Conservation (phyloP, 64 coral and sea anemone species). For the Platygyra sinensis region DNA sequence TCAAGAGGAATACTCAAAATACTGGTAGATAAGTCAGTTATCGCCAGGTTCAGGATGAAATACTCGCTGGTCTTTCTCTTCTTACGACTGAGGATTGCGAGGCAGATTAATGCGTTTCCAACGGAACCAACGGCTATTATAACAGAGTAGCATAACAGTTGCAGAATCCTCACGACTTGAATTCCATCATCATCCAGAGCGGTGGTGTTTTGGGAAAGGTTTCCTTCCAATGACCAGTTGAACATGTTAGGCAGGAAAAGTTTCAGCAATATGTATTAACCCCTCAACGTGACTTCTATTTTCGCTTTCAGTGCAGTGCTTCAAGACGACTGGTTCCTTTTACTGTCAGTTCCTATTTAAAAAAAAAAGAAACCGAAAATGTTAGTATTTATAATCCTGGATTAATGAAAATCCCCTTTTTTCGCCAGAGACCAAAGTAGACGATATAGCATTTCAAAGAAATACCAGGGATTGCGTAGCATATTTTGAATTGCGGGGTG, state of each 20-base stretch:
- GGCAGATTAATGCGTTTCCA: slow-evolving; percentile 78
- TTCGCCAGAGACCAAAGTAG: too few species aligned
- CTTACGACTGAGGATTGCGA: slow-evolving; percentile 51
- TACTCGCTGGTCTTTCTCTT: slow-evolving; percentile 80
- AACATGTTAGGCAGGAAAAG: background rate
- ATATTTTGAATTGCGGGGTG: too few species aligned
- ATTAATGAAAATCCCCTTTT: too few species aligned
- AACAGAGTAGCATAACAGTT: slow-evolving; percentile 44
- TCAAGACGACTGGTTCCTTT: too few species aligned
- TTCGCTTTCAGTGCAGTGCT: background rate
- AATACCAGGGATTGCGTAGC: too few species aligned
- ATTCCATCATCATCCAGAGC: background rate
- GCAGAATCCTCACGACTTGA: slow-evolving; percentile 12
- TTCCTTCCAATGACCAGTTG: background rate
- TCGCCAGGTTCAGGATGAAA: slow-evolving; percentile 80
- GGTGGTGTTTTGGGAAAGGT: slow-evolving; percentile 1
- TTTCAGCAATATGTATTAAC: background rate
- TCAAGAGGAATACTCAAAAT: slow-evolving; percentile 80
- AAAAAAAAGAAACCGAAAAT: too few species aligned
- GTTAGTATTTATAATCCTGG: too few species aligned
- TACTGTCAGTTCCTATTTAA: too few species aligned
- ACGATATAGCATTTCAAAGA: too few species aligned
- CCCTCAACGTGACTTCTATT: background rate
- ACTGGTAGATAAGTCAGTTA: slow-evolving; percentile 69
- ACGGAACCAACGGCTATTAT: slow-evolving; percentile 48